Evolutionary conservation across 2,888 invertebrate genomes (phyloP), one percentile per base, ranked within the genome.

Genomic region (Congeria kusceri): DNA sequence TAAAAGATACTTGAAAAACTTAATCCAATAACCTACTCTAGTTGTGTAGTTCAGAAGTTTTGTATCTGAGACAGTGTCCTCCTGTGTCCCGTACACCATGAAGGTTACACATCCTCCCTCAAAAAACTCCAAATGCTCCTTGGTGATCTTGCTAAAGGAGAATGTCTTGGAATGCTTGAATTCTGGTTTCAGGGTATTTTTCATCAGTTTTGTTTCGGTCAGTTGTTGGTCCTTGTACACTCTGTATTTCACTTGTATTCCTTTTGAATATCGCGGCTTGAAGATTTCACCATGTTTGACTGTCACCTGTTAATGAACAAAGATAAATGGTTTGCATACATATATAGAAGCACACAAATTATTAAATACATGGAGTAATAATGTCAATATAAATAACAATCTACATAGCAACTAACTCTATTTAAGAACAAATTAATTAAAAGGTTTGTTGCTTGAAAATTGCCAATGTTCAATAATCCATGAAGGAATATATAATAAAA

Each of bases 121-220:
- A 80, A 94, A 93, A 84, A 91, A 93, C 23, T 91, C 90, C 32
- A 94, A 85, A 84, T 93, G 93, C n/a, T 93, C 91, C 73, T 90
- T 86, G 13, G 86, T 89, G 23, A 93, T 83, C 28, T 85, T 86
- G 25, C 84, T 74, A 65, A 93, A 91, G 28, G 89, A 80, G 64
- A 92, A 86, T 32, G 92, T 83, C 78, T 90, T 90, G 32, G 89
- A 86, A 84, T 91, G 92, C 72, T 92, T 91, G 74, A 93, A 93
- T 53, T 89, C 86, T 2, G 92, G 93, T 53, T 87, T 86, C 23
- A 92, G 83, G 4, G 91, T 91, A 7, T 90, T 92, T 68, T 83
- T 89, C 7, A 92, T 77, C 57, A 90, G 76, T 15, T 87, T 86
- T 11, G 93, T 93, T 58, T 90, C 87, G 7, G 89, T 89, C 27